Base-by-base conservation (phyloP, 2,888 invertebrate genomes). In the Danaus chrysippus region DNA sequence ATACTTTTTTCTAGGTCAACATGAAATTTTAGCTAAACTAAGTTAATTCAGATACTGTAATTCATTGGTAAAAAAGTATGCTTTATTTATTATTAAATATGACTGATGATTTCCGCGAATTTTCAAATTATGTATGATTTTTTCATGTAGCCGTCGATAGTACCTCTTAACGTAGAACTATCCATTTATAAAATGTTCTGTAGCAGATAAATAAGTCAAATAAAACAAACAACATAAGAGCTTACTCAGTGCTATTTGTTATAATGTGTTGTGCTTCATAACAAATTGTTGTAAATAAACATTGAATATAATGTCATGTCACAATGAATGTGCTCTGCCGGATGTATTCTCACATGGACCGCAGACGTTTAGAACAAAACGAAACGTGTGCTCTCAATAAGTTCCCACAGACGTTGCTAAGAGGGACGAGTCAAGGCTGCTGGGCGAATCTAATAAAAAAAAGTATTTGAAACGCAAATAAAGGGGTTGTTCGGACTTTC, bases 321-420 rank as follows among this genome's bases (percentile, higher is more conserved):
- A 74, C 76, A 78, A 77, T 76, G 75, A 73, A 75, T 76, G 75
- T 75, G 78, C 74, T 76, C 73, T 72, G 79, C 86, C 88, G 87
- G 87, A 87, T 87, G 85, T 71, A 65, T 62, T 64, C 86, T 90
- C 90, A 90, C 84, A 87, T 90, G 90, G 83, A 72, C 78, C 78
- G 83, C 90, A 89, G 86, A 86, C 88, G 85, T 73, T 72, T 79
- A 73, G 73, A 75, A 79, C 78, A 80, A 79, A 82, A 79, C 78
- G 78, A 82, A 84, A 82, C 65, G 67, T 77, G 81, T 81, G 79
- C 78, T 81, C 77, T 75, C 76, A 23, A 74, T 76, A 79, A 76
- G 83, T 87, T 89, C 88, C 88, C 89, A 90, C 90, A 89, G 84
- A 82, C 79, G 75, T 76, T 77, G 76, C 80, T 74, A 76, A 81